Base-by-base conservation (phyloP, 2,888 invertebrate species). In the Isoperla grammatica region DNA sequence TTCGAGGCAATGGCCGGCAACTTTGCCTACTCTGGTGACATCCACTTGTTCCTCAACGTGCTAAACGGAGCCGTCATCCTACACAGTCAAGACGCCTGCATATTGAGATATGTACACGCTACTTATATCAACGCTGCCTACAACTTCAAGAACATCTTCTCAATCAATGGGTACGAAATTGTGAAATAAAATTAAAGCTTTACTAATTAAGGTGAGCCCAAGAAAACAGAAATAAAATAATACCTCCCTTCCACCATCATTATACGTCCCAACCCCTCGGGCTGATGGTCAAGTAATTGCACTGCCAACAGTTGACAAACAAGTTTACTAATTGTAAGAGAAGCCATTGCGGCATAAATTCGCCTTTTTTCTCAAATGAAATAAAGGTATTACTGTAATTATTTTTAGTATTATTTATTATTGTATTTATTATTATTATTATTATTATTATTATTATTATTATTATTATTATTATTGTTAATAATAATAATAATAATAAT, bases 111-210 rank as follows among this genome's bases (percentile, higher is more conserved):
- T 72, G 96, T 97, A 19, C 90, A 96, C 75, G 96, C 98, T 0
- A 95, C 96, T 0, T 97, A 95, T 70, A 95, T 99, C 63, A 98
- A 98, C 74, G 96, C 95, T 0, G 94, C 95, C 0, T 93, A 94
- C 68, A 96, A 98, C 76, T 99, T 99, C 74, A 98, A 97, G 76
- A 97, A 96, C 71, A 95, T 99, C 64, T 99, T 99, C 75, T 95
- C 97, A 1, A 94, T 93, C 11, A 97, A 96, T 72, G 97, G 97
- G 82, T 89, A 75, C 1, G 53, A 8, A 29, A 29, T 29, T 29
- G 29, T 6, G 29, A n/a, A n/a, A n/a, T n/a, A n/a, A n/a, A n/a
- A 68, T 22, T 40, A 43, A 5, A 20, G 12, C 12, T 35, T 5
- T 48, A 5, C 11, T 40, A 12, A 15, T n/a, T 50, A 1, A 54